Evolutionary conservation across 2,113 vertebrate species (phyloP).

Genomic region (Dipodomys stephensi): DNA sequence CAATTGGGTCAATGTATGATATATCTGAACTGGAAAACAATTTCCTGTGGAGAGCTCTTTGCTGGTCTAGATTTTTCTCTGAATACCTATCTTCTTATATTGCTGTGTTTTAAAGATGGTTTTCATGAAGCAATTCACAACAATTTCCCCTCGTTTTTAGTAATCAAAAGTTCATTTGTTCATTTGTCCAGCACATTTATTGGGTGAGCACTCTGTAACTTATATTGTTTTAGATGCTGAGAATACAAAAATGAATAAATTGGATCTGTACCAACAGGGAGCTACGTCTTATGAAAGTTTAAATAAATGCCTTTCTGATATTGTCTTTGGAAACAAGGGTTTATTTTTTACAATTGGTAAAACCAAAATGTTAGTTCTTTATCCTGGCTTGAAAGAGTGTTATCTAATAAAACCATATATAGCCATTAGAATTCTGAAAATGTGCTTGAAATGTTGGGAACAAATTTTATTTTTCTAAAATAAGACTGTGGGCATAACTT

Average conservation of each 20-base stretch:
- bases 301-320: conserved; percentile 29
- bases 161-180: background rate
- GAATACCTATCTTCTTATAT: background rate
- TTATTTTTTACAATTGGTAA: conserved; percentile 45
- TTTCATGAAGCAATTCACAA: conserved; percentile 42
- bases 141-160: background rate
- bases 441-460: background rate
- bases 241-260: background rate
- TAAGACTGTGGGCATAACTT: background rate
- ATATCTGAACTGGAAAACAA: conserved; percentile 39
- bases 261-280: background rate
- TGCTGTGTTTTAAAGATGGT: background rate
- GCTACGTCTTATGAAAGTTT: background rate
- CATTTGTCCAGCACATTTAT: conserved; percentile 19
- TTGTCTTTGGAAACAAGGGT: conserved; percentile 6
- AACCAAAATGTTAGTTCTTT: conserved; percentile 9
- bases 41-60: conserved; percentile 20
- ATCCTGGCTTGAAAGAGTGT: background rate
- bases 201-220: background rate
- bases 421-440: background rate
- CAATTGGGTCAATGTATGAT: background rate
- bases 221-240: conserved; percentile 3
- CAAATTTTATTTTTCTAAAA: conserved; percentile 26
- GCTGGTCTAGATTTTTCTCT: conserved; percentile 30
- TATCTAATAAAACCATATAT: background rate